Evolutionary conservation across 2,888 invertebrate genomes (phyloP), one percentile per base, ranked within the genome.

Genomic region (Steromphala cineraria): DNA sequence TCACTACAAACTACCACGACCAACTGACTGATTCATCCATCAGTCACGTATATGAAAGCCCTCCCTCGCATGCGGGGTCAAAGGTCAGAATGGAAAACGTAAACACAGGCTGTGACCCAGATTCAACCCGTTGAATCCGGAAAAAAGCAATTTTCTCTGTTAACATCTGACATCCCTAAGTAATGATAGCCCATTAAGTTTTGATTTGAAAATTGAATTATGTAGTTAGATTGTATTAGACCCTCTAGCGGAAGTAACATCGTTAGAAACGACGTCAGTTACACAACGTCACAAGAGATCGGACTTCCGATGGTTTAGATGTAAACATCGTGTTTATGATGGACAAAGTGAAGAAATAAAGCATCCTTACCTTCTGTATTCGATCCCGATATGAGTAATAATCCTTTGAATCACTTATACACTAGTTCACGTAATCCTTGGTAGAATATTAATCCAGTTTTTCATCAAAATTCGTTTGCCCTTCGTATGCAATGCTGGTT

Each of bases 401-500:
- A 21, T 28, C 28, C 28, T 28, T 62, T 62, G 62, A 28, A 62
- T 28, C 62, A 62, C 24, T 62, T 28, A 62, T 15, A 62, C 62
- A 62, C 28, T 21, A 24, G 28, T 10, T 28, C 28, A 62, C n/a
- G 21, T 62, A 62, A 28, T 62, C 24, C 62, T 21, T 62, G 15
- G 24, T 24, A 28, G 1, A 17, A 62, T 15, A 62, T 62, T 62
- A 62, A 62, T 62, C 62, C 62, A 62, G 28, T 62, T 21, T 28
- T 62, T 28, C 62, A 28, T 28, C 28, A 28, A 62, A 62, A 24
- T 28, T 28, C 24, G 28, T 62, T 10, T 62, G 62, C 28, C 62
- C 62, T 62, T 62, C 46, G 67, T n/a, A 31, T 74, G 28, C 75
- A 74, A 55, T 74, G 76, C 53, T 71, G 55, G 74, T 81, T 83